Base-by-base conservation (phyloP, 2,888 invertebrate species). In the Tuberolachnus salignus region DNA sequence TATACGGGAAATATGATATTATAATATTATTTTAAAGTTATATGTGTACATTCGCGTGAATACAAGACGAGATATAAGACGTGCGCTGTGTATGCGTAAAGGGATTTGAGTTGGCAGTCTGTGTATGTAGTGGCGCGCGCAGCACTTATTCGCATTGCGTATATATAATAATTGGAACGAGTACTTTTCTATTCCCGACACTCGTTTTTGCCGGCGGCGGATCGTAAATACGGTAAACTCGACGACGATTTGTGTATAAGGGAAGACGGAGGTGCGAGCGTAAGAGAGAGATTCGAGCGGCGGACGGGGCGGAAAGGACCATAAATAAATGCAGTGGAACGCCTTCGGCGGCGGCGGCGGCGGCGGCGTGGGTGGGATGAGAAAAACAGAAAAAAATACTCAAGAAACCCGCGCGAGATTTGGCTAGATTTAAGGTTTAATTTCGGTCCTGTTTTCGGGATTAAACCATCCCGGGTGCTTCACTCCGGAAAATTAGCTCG, bases 391-490 rank as follows among this genome's bases (percentile, higher is more conserved):
- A 14, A 26, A 44, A 74, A 78, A 72, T 71, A 72, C 71, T 75
- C 61, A 78, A 73, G 75, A 59, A 66, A 69, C 72, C 78, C 67
- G 21, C 75, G n/a, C 55, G 59, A 69, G 78, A 78, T 67, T 78
- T 69, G 51, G 78, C 67, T 78, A 59, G 78, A 78, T 78, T 78
- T 78, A 69, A 78, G 59, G 78, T 78, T 78, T 78, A 78, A 78
- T 78, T 78, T 69, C 69, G 42, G 67, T 42, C 51, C 78, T 78
- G 78, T 78, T 69, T 69, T 78, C 34, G 42, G 78, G 67, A 69
- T 78, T 78, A 75, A 75, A 75, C 75, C 75, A 75, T 75, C 75
- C 57, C 66, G 67, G n/a, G 75, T 75, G 75, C 75, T 78, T 69
- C 69, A 78, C 67, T 67, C 57, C 59, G 59, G 78, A 78, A 78